phyloP scores from a whole-genome alignment of 1,140 invertebrate genomes.

The Leptinotarsa lineolata region DNA sequence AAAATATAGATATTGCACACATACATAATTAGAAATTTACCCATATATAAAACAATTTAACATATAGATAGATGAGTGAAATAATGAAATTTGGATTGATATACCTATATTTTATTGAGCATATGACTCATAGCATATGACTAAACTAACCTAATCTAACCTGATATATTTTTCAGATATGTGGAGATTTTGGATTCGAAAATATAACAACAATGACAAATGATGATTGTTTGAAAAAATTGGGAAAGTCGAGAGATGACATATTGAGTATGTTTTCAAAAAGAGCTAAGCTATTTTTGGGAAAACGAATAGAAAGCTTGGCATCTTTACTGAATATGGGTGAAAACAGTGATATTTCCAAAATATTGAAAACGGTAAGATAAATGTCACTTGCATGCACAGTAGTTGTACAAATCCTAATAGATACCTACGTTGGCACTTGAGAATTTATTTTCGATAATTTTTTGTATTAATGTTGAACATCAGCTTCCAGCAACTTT shows the following conservation, averaged over 20 bases:
- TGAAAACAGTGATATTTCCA: slow-evolving; percentile 26
- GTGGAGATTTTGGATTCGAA: slow-evolving; percentile 41
- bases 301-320: slow-evolving; percentile 33
- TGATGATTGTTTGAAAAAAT: slow-evolving; percentile 31
- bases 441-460: no score
- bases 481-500: no score
- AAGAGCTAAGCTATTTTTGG: slow-evolving; percentile 33
- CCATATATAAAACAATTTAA: no score
- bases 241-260: slow-evolving; percentile 33
- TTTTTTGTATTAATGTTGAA: no score
- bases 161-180: slow-evolving; percentile 34
- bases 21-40: no score
- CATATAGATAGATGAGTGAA: no score
- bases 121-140: no score
- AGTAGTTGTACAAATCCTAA: slow-evolving; percentile 11
- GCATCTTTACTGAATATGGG: slow-evolving; percentile 26
- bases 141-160: no score
- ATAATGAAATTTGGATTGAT: no score
- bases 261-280: slow-evolving; percentile 31
- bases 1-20: no score
- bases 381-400: not conserved
- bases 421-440: not conserved
- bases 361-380: slow-evolving; percentile 25
- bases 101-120: no score
- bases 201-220: slow-evolving; percentile 34